Base-by-base conservation (phyloP, 2,113 vertebrate species). In the Eonycteris spelaea region DNA sequence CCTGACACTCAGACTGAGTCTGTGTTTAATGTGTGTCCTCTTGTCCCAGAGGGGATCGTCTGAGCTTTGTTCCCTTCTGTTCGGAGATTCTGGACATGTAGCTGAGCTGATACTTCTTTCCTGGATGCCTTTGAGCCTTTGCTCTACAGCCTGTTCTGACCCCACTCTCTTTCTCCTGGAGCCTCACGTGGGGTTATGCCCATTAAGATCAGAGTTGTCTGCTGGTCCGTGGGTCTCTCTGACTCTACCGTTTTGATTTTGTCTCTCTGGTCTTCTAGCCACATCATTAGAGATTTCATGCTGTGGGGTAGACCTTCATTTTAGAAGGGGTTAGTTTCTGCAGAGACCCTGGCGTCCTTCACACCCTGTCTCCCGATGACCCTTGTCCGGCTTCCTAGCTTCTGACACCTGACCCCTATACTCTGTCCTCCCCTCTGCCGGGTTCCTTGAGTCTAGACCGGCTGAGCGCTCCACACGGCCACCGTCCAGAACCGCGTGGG, bases 401-500 rank as follows among this genome's bases (percentile, higher is more conserved):
- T 15, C 11, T 2, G 38, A 24, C 38, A 6, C 4, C 22, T 48
- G 67, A 45, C 48, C 4, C 15, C 4, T 68, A 21, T 15, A 18
- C 0, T 24, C 1, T 33, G 4, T 45, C 26, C 51, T 53, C 6
- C 13, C 22, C 16, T n/a, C n/a, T 33, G 10, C 48, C 5, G 22
- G 6, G 24, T 53, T 35, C 21, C 5, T 16, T 3, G 68, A 6
- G 57, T 33, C 5, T 19, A 33, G 10, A 9, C 28, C 0, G 1
- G 2, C 48, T 45, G 7, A 15, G 59, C 26, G 2, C 33, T 33
- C n/a, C 21, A 0, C 5, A 1, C 5, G 0, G 43, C 22, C 10
- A 33, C 19, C 11, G 10, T 9, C 1, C 0, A 2, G 7, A 13
- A 26, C 1, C 19, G 11, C 26, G 5, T 13, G 1, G 12, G 33